A percentile compares a stretch with the other conserved stretches of the same genome.
phyloP scores from a whole-genome alignment of 1,140 invertebrate genomes.

The Tribolium castaneum region DNA sequence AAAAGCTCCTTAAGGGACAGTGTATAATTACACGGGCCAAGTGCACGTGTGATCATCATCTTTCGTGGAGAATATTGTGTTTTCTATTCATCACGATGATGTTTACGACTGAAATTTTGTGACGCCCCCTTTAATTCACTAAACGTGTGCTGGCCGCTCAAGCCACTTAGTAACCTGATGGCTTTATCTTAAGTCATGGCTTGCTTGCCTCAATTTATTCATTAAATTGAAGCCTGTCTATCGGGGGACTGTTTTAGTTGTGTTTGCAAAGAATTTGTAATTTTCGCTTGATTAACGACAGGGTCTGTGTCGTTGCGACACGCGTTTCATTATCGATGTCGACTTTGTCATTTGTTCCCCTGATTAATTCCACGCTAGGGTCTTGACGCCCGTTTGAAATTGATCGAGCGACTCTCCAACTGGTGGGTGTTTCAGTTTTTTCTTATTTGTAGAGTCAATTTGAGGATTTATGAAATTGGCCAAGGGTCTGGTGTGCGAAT shows the following conservation, averaged over 20 bases:
- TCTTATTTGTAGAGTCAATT: slow-evolving; percentile 9
- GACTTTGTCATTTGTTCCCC: slow-evolving; percentile 17
- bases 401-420: slow-evolving; percentile 14
- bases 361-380: slow-evolving; percentile 14
- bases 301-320: slow-evolving; percentile 1
- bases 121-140: slow-evolving; percentile 31
- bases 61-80: neutral
- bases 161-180: slow-evolving; percentile 34
- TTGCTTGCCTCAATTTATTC: slow-evolving; percentile 34
- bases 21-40: neutral
- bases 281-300: slow-evolving; percentile 21
- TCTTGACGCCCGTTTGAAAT: slow-evolving; percentile 22
- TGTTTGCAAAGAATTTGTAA: neutral
- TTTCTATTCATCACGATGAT: slow-evolving; percentile 22
- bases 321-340: slow-evolving; percentile 40
- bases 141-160: slow-evolving; percentile 23
- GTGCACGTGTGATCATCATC: slow-evolving; percentile 3
- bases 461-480: slow-evolving; percentile 32
- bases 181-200: slow-evolving; percentile 40
- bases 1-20: slow-evolving; percentile 7
- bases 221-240: slow-evolving; percentile 38
- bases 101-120: slow-evolving; percentile 25
- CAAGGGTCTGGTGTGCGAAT: slow-evolving; percentile 41
- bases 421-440: neutral
- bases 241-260: neutral